Conservation (phyloP, 2,888 invertebrate species). For the Cremastinae sp. region DNA sequence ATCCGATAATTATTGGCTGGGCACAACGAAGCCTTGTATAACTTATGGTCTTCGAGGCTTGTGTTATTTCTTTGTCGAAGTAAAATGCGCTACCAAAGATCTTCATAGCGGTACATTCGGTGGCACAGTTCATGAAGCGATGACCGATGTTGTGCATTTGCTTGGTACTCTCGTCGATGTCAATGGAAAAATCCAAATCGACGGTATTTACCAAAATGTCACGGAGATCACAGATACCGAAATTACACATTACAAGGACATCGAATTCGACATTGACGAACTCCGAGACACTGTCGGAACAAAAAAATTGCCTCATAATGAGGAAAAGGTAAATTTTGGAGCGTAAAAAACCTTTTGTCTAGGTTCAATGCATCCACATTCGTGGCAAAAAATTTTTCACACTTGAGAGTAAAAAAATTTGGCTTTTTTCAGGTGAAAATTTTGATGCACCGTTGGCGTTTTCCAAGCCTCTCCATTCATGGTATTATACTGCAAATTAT, state of each 20-base stretch:
- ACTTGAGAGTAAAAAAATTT: background rate
- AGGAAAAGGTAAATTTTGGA: slow-evolving; percentile 83
- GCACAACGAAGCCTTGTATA: slow-evolving; percentile 97
- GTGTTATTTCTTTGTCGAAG: slow-evolving; percentile 93
- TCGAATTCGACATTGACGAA: slow-evolving; percentile 92
- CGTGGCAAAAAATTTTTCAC: background rate
- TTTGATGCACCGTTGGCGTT: slow-evolving; percentile 97
- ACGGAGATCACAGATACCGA: slow-evolving; percentile 86
- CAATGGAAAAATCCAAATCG: slow-evolving; percentile 92
- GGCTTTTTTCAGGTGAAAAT: slow-evolving; percentile 83
- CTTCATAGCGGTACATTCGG: slow-evolving; percentile 98
- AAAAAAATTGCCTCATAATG: slow-evolving; percentile 86
- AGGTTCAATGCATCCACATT: too few species aligned
- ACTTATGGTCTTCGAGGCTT: slow-evolving; percentile 97
- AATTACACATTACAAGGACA: slow-evolving; percentile 87
- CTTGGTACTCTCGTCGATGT: slow-evolving; percentile 92
- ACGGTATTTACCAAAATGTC: slow-evolving; percentile 93
- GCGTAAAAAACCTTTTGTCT: background rate
- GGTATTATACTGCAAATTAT: slow-evolving; percentile 82
- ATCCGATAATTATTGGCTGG: slow-evolving; percentile 99
- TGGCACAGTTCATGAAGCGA: slow-evolving; percentile 94
- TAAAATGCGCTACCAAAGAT: slow-evolving; percentile 94
- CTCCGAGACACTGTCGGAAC: slow-evolving; percentile 89
- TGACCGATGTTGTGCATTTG: slow-evolving; percentile 94
- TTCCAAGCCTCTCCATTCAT: slow-evolving; percentile 95